A percentile compares a stretch with the other conserved stretches of the same genome.
Evolutionary conservation across 2,888 invertebrate genomes (phyloP).

Genomic region (Rosalia funebris): DNA sequence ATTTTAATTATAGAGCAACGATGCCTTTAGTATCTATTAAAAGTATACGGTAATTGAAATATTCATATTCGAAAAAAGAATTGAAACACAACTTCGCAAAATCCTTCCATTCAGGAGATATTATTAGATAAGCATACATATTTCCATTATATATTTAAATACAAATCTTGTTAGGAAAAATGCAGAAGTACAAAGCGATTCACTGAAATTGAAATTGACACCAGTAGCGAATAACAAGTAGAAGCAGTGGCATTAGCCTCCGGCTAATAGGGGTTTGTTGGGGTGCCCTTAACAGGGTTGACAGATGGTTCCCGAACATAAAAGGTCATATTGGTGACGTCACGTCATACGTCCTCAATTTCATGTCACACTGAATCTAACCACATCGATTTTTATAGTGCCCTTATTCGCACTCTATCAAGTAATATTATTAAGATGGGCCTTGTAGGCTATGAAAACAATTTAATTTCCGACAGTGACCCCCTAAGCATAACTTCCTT

Average conservation of each 20-base stretch:
- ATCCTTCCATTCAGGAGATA: neutral
- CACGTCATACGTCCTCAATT: slow-evolving; percentile 51
- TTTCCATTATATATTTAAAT: slow-evolving; percentile 19
- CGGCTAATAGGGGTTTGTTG: slow-evolving; percentile 50
- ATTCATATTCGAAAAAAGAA: too few relatives aligned
- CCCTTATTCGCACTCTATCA: slow-evolving; percentile 33
- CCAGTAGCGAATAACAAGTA: slow-evolving; percentile 55
- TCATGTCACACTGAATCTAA: slow-evolving; percentile 50
- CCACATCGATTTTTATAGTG: slow-evolving; percentile 51
- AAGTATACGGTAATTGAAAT: too few relatives aligned
- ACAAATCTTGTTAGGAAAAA: slow-evolving; percentile 25
- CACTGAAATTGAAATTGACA: slow-evolving; percentile 58
- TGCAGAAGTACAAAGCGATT: slow-evolving; percentile 19
- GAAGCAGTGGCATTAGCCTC: slow-evolving; percentile 56
- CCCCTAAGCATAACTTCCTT: neutral
- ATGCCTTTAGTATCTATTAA: too few relatives aligned
- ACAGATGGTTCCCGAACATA: slow-evolving; percentile 60
- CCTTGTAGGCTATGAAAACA: slow-evolving; percentile 2
- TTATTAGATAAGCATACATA: slow-evolving; percentile 14
- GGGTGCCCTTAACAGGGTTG: slow-evolving; percentile 52
- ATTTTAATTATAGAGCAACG: too few relatives aligned
- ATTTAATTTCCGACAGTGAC: slow-evolving; percentile 3
- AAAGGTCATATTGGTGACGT: slow-evolving; percentile 62
- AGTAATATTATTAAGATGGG: slow-evolving; percentile 17
- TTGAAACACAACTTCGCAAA: too few relatives aligned